Base-by-base conservation (phyloP, 2,888 invertebrate genomes). In the Zygogramma bicolorata region DNA sequence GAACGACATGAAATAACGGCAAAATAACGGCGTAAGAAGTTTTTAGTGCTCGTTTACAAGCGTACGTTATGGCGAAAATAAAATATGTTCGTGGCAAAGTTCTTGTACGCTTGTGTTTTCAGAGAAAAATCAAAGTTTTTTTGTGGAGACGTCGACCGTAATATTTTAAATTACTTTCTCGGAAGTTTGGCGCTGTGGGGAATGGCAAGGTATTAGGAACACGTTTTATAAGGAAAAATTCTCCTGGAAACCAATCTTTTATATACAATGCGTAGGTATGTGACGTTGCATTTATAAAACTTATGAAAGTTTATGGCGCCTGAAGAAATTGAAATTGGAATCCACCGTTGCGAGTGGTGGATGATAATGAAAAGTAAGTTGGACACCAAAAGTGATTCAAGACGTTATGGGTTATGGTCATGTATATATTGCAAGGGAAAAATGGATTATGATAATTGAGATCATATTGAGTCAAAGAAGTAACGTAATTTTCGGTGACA, bases 71-170 rank as follows among this genome's bases (percentile, higher is more conserved):
- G 46, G 18, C 7, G 46, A 59, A 34, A 63, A 68, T 71, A 68
- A 71, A 71, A 71, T 71, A 71, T 71, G 49, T 42, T 18, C 20
- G 63, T 68, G n/a, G 60, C 18, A 60, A 71, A 71, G 27, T 71
- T 71, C 53, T 57, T 13, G 62, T 63, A 25, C 42, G 66, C 62
- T 58, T 60, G 62, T 62, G 61, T 71, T 63, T 68, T 27, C 7
- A 31, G 40, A 29, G 63, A 42, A 63, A 63, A 63, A 63, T 63
- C 63, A 63, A 46, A 63, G 63, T 63, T 63, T 63, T 62, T 61
- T 61, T 18, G 29, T 4, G 53, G 22, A 25, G 27, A 53, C 25
- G 27, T 53, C 3, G 27, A 27, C 6, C 29, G 63, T 46, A 46
- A 49, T 63, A 63, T 63, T 63, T 63, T 46, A 63, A 63, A 63